Percentiles rank a stretch among this genome's conserved stretches.
These are phyloP conservation scores for Dinomys branickii DNA, from an alignment of 2,113 vertebrate species.

Conservation along the genomic window DNA sequence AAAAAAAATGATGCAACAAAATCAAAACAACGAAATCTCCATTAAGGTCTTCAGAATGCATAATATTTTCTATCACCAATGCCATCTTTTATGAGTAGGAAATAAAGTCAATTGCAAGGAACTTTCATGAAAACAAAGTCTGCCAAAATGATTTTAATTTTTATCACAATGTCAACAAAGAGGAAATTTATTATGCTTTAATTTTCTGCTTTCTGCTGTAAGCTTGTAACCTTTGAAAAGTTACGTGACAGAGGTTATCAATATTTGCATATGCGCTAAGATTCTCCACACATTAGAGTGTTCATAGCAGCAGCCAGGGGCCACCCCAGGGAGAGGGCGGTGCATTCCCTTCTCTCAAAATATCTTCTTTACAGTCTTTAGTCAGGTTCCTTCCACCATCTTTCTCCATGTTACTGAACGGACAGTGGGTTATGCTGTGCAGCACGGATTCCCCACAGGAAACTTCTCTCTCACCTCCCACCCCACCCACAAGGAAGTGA, in stretches of 20 bases:
- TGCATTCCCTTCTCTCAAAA: background rate
- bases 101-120: slow-evolving; percentile 1
- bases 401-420: background rate
- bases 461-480: background rate
- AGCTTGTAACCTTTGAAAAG: slow-evolving; percentile 27
- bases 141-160: slow-evolving; percentile 38
- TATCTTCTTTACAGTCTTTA: background rate
- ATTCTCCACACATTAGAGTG: background rate
- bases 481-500: slow-evolving; percentile 3
- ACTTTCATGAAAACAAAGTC: slow-evolving; percentile 14
- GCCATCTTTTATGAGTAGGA: background rate
- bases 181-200: background rate
- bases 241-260: slow-evolving; percentile 40
- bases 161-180: slow-evolving; percentile 23
- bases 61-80: background rate
- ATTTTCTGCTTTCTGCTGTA: background rate
- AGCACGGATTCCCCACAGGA: slow-evolving; percentile 3
- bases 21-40: background rate
- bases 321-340: background rate
- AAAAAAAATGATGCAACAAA: background rate
- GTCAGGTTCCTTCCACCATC: background rate
- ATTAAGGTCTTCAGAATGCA: background rate
- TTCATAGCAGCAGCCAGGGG: background rate
- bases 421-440: background rate
- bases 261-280: background rate